These are phyloP conservation scores for Engraulis encrasicolus DNA, from an alignment of 2,113 vertebrate genomes.

Conservation along the genomic window DNA sequence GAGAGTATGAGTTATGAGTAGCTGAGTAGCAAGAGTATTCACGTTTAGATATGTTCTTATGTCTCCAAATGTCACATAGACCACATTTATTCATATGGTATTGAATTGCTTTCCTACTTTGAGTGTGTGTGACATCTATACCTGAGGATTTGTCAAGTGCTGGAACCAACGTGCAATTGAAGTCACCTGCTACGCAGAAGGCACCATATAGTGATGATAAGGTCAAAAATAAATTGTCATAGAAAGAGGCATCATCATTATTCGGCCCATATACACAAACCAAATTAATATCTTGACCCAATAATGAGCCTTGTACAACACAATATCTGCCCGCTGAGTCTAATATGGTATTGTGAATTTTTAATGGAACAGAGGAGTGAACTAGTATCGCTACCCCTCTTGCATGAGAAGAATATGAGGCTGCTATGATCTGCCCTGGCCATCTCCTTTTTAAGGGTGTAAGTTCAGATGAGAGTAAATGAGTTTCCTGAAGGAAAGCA, in stretches of 20 bases:
- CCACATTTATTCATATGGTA: not conserved
- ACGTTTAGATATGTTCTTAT: not conserved
- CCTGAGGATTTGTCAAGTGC: not conserved
- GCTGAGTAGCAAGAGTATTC: not conserved
- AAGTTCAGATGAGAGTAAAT: not conserved
- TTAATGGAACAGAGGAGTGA: not conserved
- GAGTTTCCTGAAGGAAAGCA: not conserved
- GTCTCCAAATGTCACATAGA: not conserved
- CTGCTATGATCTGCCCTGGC: not conserved
- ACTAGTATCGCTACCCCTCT: not conserved
- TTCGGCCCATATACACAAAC: not conserved
- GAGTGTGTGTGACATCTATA: not conserved
- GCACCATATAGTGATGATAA: not conserved
- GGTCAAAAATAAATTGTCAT: not conserved
- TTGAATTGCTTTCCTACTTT: not conserved
- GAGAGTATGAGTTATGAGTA: not conserved
- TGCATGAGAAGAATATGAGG: not conserved
- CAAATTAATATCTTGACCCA: not conserved
- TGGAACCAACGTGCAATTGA: not conserved
- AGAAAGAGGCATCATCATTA: not conserved
- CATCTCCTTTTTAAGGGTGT: not conserved
- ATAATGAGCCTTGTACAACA: not conserved
- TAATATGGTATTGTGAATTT: not conserved
- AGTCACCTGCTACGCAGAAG: not conserved
- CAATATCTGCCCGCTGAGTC: not conserved